Conservation (phyloP, 2,113 vertebrate species). For the Platycercus adscitus region DNA sequence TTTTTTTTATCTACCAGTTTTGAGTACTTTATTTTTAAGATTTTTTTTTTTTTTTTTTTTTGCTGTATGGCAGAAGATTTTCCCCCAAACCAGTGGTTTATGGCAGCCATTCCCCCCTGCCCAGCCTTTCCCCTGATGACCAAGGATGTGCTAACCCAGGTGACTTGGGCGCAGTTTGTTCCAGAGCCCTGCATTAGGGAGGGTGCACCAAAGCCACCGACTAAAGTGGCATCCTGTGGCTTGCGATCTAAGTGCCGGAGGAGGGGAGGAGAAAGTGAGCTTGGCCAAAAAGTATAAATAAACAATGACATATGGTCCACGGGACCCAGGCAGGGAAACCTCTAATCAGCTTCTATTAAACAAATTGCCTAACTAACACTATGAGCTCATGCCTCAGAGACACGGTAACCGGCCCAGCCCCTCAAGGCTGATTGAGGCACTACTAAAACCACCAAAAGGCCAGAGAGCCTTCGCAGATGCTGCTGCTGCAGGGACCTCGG, state of each 20-base stretch:
- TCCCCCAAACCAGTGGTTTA: background rate
- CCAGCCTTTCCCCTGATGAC: background rate
- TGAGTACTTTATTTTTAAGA: background rate
- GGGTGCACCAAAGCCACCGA: background rate
- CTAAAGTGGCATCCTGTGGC: background rate
- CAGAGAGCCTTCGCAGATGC: background rate
- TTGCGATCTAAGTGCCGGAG: fast-evolving
- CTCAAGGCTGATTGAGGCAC: background rate
- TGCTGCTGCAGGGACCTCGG: fast-evolving
- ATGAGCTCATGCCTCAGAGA: background rate
- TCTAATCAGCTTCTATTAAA: background rate
- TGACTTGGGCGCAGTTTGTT: background rate
- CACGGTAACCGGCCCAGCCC: background rate
- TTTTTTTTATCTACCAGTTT: background rate
- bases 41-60: background rate
- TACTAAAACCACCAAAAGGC: background rate
- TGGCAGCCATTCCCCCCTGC: fast-evolving
- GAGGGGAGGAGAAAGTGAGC: background rate
- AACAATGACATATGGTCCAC: background rate
- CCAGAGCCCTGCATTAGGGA: fast-evolving
- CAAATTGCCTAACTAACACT: background rate
- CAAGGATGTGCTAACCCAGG: background rate
- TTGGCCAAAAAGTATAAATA: background rate
- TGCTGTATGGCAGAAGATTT: background rate
- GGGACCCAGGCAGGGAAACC: background rate